A percentile compares a stretch with the other conserved stretches of the same genome.
These are phyloP conservation scores for Dinoponera quadriceps DNA, from an alignment of 1,140 invertebrate species.

Conservation along the genomic window DNA sequence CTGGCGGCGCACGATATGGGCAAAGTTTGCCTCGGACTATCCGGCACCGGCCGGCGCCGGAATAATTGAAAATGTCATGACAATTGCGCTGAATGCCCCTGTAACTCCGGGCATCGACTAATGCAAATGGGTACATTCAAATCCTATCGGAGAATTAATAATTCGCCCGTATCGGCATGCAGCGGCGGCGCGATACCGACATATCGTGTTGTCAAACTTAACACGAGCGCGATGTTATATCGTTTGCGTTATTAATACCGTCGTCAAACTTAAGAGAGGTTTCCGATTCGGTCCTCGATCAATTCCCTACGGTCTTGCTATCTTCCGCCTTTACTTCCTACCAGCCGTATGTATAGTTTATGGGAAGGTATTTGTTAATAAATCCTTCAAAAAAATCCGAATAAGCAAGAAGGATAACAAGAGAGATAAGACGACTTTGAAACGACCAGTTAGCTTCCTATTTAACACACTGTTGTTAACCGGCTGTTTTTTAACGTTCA, in stretches of 20 bases:
- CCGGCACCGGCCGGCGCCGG: constrained; percentile 16
- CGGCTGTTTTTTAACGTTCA: no score
- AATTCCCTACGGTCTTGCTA: neutral
- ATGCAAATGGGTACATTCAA: constrained; percentile 58
- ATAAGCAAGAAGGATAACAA: no score
- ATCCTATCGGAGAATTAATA: constrained; percentile 55
- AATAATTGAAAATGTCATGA: constrained; percentile 60
- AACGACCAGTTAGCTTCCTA: no score
- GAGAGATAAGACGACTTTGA: no score
- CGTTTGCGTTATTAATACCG: constrained; percentile 33
- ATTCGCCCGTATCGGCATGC: constrained; percentile 28
- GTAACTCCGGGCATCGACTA: constrained; percentile 33
- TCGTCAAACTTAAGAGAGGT: constrained; percentile 31
- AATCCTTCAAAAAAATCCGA: no score
- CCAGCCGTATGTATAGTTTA: no score
- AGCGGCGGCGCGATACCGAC: constrained; percentile 24
- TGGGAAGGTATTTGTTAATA: no score
- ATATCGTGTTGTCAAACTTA: constrained; percentile 54
- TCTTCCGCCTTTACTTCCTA: neutral
- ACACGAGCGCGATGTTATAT: constrained; percentile 4
- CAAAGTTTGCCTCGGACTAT: constrained; percentile 39
- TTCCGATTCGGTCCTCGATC: constrained; percentile 1
- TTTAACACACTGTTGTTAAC: no score
- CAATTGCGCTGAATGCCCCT: constrained; percentile 34
- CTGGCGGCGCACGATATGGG: constrained; percentile 46